Base-by-base conservation (phyloP, 2,888 invertebrate species). In the Mesochorus sp. region DNA sequence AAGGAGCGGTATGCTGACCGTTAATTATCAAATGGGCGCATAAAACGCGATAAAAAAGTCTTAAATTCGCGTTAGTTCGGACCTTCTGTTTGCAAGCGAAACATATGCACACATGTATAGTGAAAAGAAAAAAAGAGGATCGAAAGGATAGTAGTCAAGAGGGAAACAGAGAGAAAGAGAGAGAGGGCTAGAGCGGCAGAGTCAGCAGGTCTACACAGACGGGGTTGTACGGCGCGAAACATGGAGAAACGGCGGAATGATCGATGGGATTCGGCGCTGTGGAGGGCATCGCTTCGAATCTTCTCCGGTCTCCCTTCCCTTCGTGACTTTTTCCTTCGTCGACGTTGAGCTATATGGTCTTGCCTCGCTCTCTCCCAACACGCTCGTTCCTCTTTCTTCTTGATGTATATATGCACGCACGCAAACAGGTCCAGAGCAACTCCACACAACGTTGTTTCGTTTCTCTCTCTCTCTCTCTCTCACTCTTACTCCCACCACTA, bases 211-310 rank as follows among this genome's bases (percentile, higher is more conserved):
- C 42, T 68, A 51, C 59, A 49, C 42, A 57, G n/a, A 83, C 85
- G 85, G 84, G 85, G 86, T 86, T 86, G 88, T 86, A 87, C 86
- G 86, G 88, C 86, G 87, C 88, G 87, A 87, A 88, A 86, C 88
- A 88, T 86, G 87, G 86, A 84, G 86, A 88, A 88, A 90, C 88
- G 87, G 84, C 83, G 81, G 87, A 89, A 91, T 90, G 91, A 91
- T 91, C 90, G 90, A 91, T 91, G 90, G 87, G 90, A 90, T 90
- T 90, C 90, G 90, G 90, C 90, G 90, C 90, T 84, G 87, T 89
- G 82, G 85, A 84, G 80, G 85, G 86, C 88, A 86, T 84, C 82
- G 62, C 73, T 57, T 74, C 74, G 74, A 74, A 78, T 78, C 72
- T 78, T 78, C 73, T 42, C 61, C 42, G 90, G 90, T 88, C 88